Evolutionary conservation across 2,888 invertebrate species (phyloP), one percentile per base, ranked within the genome.

Genomic region (Apodemia mormo): DNA sequence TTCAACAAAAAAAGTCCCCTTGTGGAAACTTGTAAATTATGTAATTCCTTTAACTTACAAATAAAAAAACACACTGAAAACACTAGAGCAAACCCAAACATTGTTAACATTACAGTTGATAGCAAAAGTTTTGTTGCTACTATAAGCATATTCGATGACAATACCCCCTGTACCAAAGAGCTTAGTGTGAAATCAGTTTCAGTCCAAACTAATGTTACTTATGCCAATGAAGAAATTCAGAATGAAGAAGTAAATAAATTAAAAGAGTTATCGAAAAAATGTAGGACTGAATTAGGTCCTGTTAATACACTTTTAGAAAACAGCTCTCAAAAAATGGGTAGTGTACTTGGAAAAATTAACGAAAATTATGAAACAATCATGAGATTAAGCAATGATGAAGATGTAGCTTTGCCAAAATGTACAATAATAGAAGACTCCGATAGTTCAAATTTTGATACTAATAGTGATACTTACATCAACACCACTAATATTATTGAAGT

Each of bases 1-100:
- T 92, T 88, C 81, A 84, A 81, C 68, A 85, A 84, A 79, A 89
- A 80, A 74, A 79, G 85, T 74, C 76, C 73, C 67, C 78, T 92
- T 10, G 72, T 71, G 70, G 80, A 86, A 73, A 77, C 78, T 58
- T 86, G 87, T 78, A 68, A 67, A 30, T 67, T 79, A 70, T 85
- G 83, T 74, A 78, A 64, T 71, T 68, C 33, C 64, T 65, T 65
- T 68, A 67, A 73, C 52, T 64, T 37, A 12, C 65, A 71, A 40
- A 12, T 33, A 61, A n/a, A 12, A 58, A 30, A n/a, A 22, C 22
- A 12, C 29, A 12, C 29, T 58, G 29, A 64, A 70, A 74, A 30
- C 5, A 56, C 29, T 56, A 49, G 69, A 56, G 37, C 56, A 33
- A 30, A 49, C 67, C 78, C 73, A 43, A 73, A 73, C 69, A 40